Base-by-base conservation (phyloP, 1,140 invertebrate species). In the Gonioctena quinquepunctata region DNA sequence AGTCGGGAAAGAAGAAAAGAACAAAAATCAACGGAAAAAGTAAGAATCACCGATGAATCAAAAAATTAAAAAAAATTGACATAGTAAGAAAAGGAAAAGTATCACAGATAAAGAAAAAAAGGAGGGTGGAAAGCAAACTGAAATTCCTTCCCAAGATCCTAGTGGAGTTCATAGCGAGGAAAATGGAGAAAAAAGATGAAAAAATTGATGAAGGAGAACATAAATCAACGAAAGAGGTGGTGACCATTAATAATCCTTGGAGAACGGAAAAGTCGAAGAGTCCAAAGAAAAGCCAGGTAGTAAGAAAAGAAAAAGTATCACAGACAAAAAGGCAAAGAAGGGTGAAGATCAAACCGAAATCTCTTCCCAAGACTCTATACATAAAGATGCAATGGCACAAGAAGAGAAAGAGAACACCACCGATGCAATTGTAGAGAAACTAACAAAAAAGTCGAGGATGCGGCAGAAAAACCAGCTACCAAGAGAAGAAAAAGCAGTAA, bases 281-380 rank as follows among this genome's bases (percentile, higher is more conserved):
- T 2, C 28, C 13, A n/a, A 66, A 70, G 8, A 52, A 66, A 70
- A 28, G 48, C 52, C 28, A 54, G 1, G 22, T 62, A 8, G 50
- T 33, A 56, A 2, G 28, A 28, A 49, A 22, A 48, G 50, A 63
- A 18, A 8, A n/a, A 66, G 26, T 63, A 1, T 13, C 18, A 28
- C n/a, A 61, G 25, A 13, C 13, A 66, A 42, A 42, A 42, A 42
- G 56, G 50, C 21, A 21, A 59, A 5, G 8, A 52, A 69, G 22
- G 28, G 19, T 21, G 57, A 60, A 27, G 27, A 1, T n/a, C 18
- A n/a, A n/a, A n/a, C n/a, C n/a, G n/a, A n/a, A n/a, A n/a, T n/a
- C n/a, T n/a, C n/a, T n/a, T n/a, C n/a, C n/a, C n/a, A n/a, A n/a
- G n/a, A n/a, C n/a, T n/a, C n/a, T n/a, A n/a, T n/a, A 50, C 21